Conservation (phyloP, 2,888 invertebrate genomes). For the Dicyrtoma fusca region DNA sequence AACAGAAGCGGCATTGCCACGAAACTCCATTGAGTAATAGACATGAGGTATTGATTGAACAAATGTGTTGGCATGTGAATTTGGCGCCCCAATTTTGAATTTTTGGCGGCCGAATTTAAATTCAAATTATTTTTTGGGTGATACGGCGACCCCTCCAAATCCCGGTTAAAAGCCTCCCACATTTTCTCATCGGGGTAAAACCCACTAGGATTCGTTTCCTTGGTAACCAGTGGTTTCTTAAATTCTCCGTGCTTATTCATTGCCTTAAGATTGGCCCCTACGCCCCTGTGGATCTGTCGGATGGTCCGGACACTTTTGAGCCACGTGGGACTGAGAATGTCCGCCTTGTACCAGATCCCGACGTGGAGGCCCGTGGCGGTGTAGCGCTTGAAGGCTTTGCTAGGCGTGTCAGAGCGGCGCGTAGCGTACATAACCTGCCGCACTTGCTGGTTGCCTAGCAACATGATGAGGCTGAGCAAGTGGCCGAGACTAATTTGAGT, state of each 20-base stretch:
- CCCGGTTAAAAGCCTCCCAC: slow-evolving; percentile 11
- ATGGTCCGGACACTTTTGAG: not conserved
- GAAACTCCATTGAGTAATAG: slow-evolving; percentile 21
- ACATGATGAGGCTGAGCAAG: not conserved
- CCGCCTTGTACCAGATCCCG: not conserved
- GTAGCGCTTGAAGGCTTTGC: not conserved
- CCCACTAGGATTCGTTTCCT: slow-evolving; percentile 17
- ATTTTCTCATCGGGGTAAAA: not conserved
- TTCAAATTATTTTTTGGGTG: not conserved
- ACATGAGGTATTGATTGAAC: slow-evolving; percentile 18
- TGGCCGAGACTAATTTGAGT: not conserved
- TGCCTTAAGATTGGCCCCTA: not conserved
- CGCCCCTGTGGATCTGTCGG: slow-evolving; percentile 12
- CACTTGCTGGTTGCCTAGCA: slow-evolving; percentile 1
- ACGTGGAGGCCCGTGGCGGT: slow-evolving; percentile 13
- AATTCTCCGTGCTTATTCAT: not conserved
- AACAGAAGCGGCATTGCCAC: not conserved
- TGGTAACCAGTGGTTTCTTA: not conserved
- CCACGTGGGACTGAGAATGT: slow-evolving; percentile 19
- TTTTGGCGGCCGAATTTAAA: not conserved
- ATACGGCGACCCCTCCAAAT: slow-evolving; percentile 1
- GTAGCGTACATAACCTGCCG: not conserved
- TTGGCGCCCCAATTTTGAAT: not conserved
- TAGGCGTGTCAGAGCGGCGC: not conserved
- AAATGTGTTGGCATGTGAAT: not conserved